A percentile compares a stretch with the other conserved stretches of the same genome.
Conservation (phyloP, 2,797 vertebrate genomes). For the Hyperoplus immaculatus region DNA sequence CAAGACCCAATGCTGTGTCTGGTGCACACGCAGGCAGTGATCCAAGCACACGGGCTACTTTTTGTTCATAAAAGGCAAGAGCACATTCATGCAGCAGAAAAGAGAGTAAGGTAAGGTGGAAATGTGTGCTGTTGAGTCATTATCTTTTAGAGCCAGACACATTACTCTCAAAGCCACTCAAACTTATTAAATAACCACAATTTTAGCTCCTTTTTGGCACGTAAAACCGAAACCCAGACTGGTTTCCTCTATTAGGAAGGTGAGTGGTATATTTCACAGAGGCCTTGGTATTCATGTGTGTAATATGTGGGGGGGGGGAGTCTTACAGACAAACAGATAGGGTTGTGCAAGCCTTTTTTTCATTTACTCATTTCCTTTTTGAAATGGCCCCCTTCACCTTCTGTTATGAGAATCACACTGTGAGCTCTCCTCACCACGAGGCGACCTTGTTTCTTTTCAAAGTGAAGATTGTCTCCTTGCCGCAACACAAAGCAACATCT, state of each 20-base stretch:
- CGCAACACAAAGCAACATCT: background rate
- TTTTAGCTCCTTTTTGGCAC: background rate
- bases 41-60: background rate
- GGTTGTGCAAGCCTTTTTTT: background rate
- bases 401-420: background rate
- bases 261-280: background rate
- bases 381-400: background rate
- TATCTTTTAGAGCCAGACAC: conserved; percentile 1
- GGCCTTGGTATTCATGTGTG: background rate
- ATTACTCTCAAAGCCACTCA: background rate
- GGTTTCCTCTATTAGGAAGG: background rate
- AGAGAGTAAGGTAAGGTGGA: background rate
- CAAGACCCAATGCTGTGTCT: background rate
- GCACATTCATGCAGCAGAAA: background rate
- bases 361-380: background rate
- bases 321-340: background rate
- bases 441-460: background rate
- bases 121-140: conserved; percentile 1
- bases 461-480: background rate
- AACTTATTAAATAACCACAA: background rate
- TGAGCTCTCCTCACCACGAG: background rate
- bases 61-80: background rate
- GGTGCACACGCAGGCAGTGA: background rate
- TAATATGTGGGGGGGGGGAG: background rate
- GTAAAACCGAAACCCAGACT: background rate